phyloP scores from a whole-genome alignment of 2,797 vertebrate genomes.

The Melanotaenia nigrans region DNA sequence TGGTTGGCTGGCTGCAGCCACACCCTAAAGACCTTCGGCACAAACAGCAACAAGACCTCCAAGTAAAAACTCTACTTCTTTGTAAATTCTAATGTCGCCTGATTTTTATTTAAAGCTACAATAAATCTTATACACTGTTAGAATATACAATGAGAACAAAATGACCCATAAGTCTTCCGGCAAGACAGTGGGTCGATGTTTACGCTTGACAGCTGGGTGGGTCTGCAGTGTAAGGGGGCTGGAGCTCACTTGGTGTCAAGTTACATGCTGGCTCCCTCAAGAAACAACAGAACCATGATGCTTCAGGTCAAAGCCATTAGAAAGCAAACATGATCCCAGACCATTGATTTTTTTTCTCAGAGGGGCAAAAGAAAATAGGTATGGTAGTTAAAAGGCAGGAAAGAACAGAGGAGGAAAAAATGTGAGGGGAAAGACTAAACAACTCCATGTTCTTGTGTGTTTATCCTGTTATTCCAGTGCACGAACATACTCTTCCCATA shows the following conservation, averaged over 20 bases:
- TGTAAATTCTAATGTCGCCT: not conserved
- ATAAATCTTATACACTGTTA: not conserved
- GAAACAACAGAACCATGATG: conserved; percentile 62
- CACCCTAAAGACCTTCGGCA: conserved; percentile 41
- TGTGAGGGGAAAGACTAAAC: conserved; percentile 11
- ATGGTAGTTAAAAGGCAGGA: conserved; percentile 51
- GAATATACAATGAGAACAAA: not conserved
- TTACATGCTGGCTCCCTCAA: conserved; percentile 73
- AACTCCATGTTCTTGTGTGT: conserved; percentile 8
- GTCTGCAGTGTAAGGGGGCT: conserved; percentile 36
- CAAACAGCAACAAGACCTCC: conserved; percentile 15
- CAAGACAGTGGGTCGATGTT: conserved; percentile 27
- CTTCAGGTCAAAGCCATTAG: conserved; percentile 71
- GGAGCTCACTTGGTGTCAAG: conserved; percentile 55
- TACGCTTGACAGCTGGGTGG: conserved; percentile 37
- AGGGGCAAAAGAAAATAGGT: conserved; percentile 21
- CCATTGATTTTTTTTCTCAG: conserved; percentile 78
- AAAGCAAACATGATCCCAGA: conserved; percentile 77
- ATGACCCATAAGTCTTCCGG: conserved; percentile 10
- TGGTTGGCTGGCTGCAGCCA: conserved; percentile 39
- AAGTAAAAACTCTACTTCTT: not conserved
- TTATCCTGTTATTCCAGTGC: not conserved
- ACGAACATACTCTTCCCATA: not conserved
- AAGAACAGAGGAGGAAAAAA: conserved; percentile 14
- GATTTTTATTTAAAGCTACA: not conserved